Conservation (phyloP, 1,140 invertebrate genomes). For the Odontomachus brunneus region DNA sequence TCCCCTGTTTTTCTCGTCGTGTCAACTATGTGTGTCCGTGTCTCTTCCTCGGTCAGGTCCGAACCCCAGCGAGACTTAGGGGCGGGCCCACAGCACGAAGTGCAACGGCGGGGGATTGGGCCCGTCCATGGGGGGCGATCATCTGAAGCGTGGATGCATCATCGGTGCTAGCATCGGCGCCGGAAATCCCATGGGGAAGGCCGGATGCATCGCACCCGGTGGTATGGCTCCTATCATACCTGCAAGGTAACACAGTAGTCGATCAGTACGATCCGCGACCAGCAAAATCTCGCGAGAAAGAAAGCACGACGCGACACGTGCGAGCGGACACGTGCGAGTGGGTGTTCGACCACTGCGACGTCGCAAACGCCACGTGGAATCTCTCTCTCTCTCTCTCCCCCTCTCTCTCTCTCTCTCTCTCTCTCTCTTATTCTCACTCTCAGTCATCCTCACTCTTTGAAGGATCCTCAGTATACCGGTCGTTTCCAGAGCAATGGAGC, state of each 20-base stretch:
- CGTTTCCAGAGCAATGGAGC: too few species aligned
- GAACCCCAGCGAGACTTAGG: constrained; percentile 79
- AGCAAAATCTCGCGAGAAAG: constrained; percentile 26
- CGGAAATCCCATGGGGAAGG: constrained; percentile 88
- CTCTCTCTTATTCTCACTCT: background rate
- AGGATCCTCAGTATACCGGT: too few species aligned
- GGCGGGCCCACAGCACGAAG: constrained; percentile 85
- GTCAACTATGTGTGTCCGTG: constrained; percentile 47
- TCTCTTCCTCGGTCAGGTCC: constrained; percentile 70
- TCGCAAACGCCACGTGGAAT: constrained; percentile 14
- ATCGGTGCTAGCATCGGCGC: constrained; percentile 88
- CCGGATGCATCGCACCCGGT: constrained; percentile 88
- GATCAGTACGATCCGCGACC: constrained; percentile 19
- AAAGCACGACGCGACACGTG: constrained; percentile 32
- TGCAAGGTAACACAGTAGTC: constrained; percentile 80
- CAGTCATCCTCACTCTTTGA: too few species aligned
- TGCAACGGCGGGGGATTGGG: constrained; percentile 84
- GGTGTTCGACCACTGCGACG: constrained; percentile 11
- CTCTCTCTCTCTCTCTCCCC: constrained; percentile 4
- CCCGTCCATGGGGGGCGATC: constrained; percentile 87
- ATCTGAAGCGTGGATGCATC: constrained; percentile 93
- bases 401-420: constrained; percentile 5
- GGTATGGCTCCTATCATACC: constrained; percentile 89
- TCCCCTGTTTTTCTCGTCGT: constrained; percentile 2
- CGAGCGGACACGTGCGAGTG: constrained; percentile 2